Percentiles rank a stretch among this genome's conserved stretches.
These are phyloP conservation scores for Pseudochirops cupreus DNA, from an alignment of 2,797 vertebrate genomes.

Conservation along the genomic window DNA sequence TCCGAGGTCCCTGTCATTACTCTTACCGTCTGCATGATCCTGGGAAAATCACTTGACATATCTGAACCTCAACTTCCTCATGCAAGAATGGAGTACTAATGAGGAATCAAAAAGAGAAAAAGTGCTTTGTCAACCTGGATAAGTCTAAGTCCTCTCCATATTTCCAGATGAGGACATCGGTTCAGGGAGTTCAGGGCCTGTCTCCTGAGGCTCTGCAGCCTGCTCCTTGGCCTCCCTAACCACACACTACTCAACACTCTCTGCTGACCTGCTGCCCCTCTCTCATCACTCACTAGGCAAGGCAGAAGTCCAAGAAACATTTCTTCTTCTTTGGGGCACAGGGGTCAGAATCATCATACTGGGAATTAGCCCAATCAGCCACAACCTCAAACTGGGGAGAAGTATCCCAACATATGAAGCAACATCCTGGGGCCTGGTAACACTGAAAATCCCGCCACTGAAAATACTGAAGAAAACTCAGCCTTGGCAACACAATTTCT, in stretches of 20 bases:
- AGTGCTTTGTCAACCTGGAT: neutral
- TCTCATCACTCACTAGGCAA: neutral
- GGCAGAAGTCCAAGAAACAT: fast-evolving
- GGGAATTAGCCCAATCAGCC: neutral
- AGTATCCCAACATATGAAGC: neutral
- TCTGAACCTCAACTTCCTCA: neutral
- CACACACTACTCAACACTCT: neutral
- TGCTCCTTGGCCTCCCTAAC: neutral
- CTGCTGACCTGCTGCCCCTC: neutral
- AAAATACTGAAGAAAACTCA: neutral
- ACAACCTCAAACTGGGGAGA: neutral
- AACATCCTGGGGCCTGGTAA: neutral
- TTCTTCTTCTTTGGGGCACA: neutral
- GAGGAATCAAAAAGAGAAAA: neutral
- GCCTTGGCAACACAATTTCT: neutral
- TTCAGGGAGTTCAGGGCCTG: neutral
- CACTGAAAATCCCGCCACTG: neutral
- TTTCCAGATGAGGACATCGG: neutral
- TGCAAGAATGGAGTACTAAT: neutral
- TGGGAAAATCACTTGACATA: neutral
- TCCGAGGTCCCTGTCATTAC: neutral
- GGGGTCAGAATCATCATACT: neutral
- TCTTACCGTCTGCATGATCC: neutral
- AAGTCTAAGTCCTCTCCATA: neutral
- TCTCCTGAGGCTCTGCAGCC: neutral